Evolutionary conservation across 2,113 vertebrate genomes (phyloP), one percentile per base, ranked within the genome.

Genomic region (Upupa epops): DNA sequence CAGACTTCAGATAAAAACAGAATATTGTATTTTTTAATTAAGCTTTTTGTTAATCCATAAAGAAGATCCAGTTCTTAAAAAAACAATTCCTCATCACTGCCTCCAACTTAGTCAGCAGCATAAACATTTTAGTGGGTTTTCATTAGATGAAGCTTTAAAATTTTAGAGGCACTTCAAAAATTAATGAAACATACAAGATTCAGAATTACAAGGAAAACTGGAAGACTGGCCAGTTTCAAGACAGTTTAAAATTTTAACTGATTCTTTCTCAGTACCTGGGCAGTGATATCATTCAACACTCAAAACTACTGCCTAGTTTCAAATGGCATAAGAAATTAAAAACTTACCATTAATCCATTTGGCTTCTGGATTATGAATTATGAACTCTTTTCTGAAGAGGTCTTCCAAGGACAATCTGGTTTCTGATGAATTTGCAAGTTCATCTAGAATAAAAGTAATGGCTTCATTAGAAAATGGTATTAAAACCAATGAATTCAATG

Each of bases 261-360:
- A 24, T 68, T 81, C 26, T 56, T 75, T 54, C 36, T 87, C 59
- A 56, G 37, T 32, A 31, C 21, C 49, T 75, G 15, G 14, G 46
- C 42, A 87, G 48, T 4, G 8, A 21, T 13, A 78, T 14, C 13
- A 55, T 13, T 42, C 21, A 13, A 58, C 31, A 61, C 13, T 75
- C 8, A 75, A 63, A 79, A 31, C 11, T 40, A 48, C 29, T 54
- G 37, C 26, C 32, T 25, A 40, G 12, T 31, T 94, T 90, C 34
- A 87, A 73, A 78, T 36, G 46, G 49, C 8, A 0, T 56, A 29
- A 59, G 6, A 76, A 5, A 3, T 74, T 72, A 63, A 42, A 45
- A 17, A 97, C 98, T 95, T 98, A 99, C 99, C 98, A 70, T 98
- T 99, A 96, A 99, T 98, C 99, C 99, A 99, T 63, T 97, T 98